Conservation (phyloP, 2,888 invertebrate species). For the Perdita meconis region DNA sequence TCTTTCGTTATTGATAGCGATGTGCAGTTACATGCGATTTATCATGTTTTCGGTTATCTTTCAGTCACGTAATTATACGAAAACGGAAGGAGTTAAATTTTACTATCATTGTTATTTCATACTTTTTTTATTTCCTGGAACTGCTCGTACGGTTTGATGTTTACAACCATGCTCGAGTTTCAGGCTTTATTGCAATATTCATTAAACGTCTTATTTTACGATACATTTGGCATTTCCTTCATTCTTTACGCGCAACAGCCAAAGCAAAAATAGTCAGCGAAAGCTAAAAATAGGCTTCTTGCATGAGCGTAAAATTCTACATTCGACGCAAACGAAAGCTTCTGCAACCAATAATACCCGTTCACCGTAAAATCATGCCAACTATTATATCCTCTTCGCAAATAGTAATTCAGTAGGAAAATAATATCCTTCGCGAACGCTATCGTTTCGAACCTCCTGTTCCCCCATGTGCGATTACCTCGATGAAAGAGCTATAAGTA, state of each 20-base stretch:
- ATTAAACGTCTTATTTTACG: not conserved
- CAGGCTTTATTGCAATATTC: not conserved
- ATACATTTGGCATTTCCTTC: not conserved
- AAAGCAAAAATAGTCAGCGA: conserved; percentile 16
- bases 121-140: not conserved
- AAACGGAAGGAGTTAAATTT: not conserved
- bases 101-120: not conserved
- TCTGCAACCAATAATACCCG: conserved; percentile 13
- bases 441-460: not conserved
- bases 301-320: conserved; percentile 17
- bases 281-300: conserved; percentile 25
- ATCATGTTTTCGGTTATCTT: not conserved
- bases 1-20: not conserved
- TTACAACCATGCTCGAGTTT: conserved; percentile 4
- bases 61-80: not conserved
- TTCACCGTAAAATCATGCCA: conserved; percentile 16
- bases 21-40: not conserved
- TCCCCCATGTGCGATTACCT: not conserved
- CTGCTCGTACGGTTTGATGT: not conserved
- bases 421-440: not conserved
- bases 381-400: conserved; percentile 13
- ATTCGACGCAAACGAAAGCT: conserved; percentile 2
- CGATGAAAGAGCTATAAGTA: not conserved
- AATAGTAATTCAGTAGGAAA: conserved; percentile 20
- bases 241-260: not conserved